A percentile compares a stretch with the other conserved stretches of the same genome.
Conservation (phyloP, 2,888 invertebrate species). For the Thera obeliscata region DNA sequence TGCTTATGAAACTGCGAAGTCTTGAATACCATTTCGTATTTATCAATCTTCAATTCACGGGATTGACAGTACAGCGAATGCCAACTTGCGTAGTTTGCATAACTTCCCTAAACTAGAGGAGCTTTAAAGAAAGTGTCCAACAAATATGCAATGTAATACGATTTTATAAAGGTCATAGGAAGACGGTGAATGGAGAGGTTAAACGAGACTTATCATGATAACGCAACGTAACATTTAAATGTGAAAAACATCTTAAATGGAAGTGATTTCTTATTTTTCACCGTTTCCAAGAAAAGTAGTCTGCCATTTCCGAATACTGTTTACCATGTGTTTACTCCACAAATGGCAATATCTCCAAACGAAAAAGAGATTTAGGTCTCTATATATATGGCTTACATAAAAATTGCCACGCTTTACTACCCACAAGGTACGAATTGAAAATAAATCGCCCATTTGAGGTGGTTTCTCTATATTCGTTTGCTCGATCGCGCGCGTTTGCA, state of each 20-base stretch:
- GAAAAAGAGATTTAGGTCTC: conserved; percentile 32
- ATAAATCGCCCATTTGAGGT: conserved; percentile 34
- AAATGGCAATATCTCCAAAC: conserved; percentile 25
- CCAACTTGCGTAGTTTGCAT: background rate
- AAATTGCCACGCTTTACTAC: conserved; percentile 31
- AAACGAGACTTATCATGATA: no score
- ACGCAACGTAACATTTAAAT: background rate
- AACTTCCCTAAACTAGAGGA: conserved; percentile 1
- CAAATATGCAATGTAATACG: background rate
- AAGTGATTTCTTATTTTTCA: background rate
- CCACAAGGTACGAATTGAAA: conserved; percentile 36
- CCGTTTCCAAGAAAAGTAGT: conserved; percentile 13
- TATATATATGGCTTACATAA: conserved; percentile 35
- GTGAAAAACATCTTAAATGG: background rate
- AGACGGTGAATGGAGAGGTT: background rate
- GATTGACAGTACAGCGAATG: background rate
- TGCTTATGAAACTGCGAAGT: background rate
- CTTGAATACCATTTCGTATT: background rate
- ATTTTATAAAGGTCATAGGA: background rate
- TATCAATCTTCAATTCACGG: background rate
- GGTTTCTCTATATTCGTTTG: conserved; percentile 29
- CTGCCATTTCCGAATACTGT: conserved; percentile 27
- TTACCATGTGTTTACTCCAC: conserved; percentile 30
- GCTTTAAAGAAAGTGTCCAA: background rate
- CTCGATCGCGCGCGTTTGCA: conserved; percentile 29